These are phyloP conservation scores for Nesometra sesokonis DNA, from an alignment of 35 echinoderm and acorn worm genomes.

Conservation along the genomic window DNA sequence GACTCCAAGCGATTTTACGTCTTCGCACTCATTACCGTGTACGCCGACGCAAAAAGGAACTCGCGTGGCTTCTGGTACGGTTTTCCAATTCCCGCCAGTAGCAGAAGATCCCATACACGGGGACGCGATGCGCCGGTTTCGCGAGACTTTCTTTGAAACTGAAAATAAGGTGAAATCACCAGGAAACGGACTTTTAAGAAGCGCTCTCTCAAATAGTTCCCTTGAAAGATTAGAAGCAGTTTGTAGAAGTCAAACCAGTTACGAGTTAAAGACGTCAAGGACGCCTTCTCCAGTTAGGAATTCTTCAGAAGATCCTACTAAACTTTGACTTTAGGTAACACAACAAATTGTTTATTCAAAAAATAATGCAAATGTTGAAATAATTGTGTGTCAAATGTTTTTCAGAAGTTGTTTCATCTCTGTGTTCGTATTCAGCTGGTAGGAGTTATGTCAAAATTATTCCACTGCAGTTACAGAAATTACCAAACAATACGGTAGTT, in stretches of 20 bases:
- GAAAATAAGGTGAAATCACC: not conserved
- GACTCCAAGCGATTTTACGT: constrained; percentile 30
- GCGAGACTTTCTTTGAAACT: constrained; percentile 3
- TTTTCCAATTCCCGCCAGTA: constrained; percentile 83
- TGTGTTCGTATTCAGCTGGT: no score
- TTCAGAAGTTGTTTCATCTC: no score
- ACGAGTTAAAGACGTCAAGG: not conserved
- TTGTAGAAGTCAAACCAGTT: not conserved
- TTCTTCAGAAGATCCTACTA: not conserved
- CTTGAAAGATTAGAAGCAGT: not conserved
- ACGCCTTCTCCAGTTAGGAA: not conserved
- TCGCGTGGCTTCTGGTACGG: constrained; percentile 23
- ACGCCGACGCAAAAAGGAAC: constrained; percentile 73
- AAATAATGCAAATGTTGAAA: no score
- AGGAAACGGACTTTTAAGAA: not conserved
- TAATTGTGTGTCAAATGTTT: no score
- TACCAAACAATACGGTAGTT: no score
- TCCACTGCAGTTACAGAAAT: no score
- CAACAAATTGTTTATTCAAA: no score
- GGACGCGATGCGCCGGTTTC: not conserved
- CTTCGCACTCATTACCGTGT: constrained; percentile 80
- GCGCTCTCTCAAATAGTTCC: not conserved
- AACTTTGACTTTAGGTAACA: not conserved
- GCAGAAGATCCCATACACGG: constrained; percentile 13
- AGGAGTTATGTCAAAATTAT: no score